Evolutionary conservation across 2,797 vertebrate species (phyloP).

Genomic region (Lacerta agilis): DNA sequence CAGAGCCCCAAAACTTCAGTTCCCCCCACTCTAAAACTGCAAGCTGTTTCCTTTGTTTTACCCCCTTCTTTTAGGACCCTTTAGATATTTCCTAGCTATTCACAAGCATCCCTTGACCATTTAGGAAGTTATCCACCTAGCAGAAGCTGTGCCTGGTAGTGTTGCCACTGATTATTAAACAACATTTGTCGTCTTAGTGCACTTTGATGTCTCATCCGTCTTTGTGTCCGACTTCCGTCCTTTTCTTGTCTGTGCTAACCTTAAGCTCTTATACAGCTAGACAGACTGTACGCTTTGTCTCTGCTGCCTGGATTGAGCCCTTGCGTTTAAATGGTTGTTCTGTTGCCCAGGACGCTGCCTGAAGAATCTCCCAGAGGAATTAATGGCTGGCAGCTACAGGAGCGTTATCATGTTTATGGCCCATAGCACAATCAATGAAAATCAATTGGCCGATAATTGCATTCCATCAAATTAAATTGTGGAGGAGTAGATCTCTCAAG

Average conservation of each 20-base stretch:
- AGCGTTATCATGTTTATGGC: slow-evolving; percentile 61
- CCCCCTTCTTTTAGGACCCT: not conserved
- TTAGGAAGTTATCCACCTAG: not conserved
- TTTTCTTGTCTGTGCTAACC: not conserved
- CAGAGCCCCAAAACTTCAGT: not conserved
- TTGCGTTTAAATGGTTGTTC: slow-evolving; percentile 30
- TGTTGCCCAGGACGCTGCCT: not conserved
- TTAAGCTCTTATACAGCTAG: not conserved
- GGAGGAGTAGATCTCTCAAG: slow-evolving; percentile 48
- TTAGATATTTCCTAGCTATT: not conserved
- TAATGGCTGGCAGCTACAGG: slow-evolving; percentile 46
- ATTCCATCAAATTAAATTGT: slow-evolving; percentile 71
- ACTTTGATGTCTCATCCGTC: not conserved
- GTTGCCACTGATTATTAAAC: not conserved
- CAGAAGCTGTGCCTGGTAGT: not conserved
- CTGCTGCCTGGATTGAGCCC: not conserved
- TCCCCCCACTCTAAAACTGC: not conserved
- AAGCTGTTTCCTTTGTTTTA: not conserved
- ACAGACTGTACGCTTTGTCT: not conserved
- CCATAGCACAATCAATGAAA: slow-evolving; percentile 69
- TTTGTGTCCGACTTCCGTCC: not conserved
- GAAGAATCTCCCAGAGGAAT: slow-evolving; percentile 40
- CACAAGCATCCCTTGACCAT: not conserved
- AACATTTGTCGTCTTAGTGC: not conserved
- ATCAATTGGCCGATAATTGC: slow-evolving; percentile 71